phyloP scores from a whole-genome alignment of 2,888 invertebrate genomes.

The Carterocephalus palaemon region DNA sequence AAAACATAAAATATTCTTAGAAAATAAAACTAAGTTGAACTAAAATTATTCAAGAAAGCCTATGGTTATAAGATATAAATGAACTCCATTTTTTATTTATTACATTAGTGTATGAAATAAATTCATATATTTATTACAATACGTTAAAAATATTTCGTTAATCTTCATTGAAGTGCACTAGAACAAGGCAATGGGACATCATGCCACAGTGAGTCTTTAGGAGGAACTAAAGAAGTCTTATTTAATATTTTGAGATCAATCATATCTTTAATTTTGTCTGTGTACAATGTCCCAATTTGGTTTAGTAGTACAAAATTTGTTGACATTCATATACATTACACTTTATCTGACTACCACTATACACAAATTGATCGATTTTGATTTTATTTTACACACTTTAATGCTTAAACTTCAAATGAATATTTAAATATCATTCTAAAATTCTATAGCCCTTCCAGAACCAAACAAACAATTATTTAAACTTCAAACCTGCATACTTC shows the following conservation, averaged over 20 bases:
- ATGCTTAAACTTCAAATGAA: conserved; percentile 3
- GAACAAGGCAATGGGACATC: conserved; percentile 48
- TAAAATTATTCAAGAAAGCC: too few relatives aligned
- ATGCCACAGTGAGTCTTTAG: conserved; percentile 47
- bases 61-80: too few relatives aligned
- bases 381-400: conserved; percentile 11
- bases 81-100: too few relatives aligned
- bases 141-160: conserved; percentile 7
- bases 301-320: conserved; percentile 29
- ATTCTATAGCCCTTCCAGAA: conserved; percentile 1
- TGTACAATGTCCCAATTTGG: conserved; percentile 47
- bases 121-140: not conserved
- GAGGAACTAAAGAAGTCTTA: conserved; percentile 66
- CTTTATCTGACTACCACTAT: too few relatives aligned
- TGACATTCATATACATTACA: too few relatives aligned
- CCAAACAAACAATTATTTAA: not conserved
- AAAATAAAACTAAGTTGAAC: not conserved
- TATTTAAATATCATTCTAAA: conserved; percentile 17
- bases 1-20: conserved; percentile 16
- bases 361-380: conserved; percentile 12
- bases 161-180: conserved; percentile 43
- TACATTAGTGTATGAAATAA: too few relatives aligned
- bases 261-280: conserved; percentile 45
- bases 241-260: conserved; percentile 63
- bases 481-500: conserved; percentile 2